Evolutionary conservation across 2,797 vertebrate species (phyloP).

Genomic region (Phalanger gymnotis): DNA sequence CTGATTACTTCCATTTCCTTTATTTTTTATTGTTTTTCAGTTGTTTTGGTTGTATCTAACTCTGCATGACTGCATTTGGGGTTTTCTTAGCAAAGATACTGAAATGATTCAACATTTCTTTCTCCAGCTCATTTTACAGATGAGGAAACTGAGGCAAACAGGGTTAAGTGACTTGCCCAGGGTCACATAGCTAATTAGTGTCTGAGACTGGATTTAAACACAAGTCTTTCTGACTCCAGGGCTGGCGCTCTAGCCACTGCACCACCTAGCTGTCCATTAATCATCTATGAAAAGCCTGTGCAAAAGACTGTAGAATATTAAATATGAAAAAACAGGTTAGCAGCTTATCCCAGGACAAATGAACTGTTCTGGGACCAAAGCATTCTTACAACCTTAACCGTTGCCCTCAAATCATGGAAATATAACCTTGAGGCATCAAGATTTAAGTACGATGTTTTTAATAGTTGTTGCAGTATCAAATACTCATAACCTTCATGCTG

Average conservation of each 20-base stretch:
- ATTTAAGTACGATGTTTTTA: neutral
- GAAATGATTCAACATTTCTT: neutral
- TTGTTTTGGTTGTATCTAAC: neutral
- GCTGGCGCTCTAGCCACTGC: neutral
- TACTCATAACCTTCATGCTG: neutral
- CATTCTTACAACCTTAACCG: neutral
- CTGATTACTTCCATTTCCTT: neutral
- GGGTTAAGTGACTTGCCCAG: neutral
- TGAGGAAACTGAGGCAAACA: neutral
- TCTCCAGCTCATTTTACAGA: neutral
- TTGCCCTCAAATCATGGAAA: neutral
- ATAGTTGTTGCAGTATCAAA: neutral
- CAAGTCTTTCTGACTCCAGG: neutral
- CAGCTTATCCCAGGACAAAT: neutral
- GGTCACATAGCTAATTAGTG: neutral
- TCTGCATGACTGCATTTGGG: neutral
- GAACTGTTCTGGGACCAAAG: neutral
- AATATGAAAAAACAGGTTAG: neutral
- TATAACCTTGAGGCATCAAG: neutral
- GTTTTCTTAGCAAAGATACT: neutral
- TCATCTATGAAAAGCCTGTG: neutral
- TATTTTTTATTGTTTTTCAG: neutral
- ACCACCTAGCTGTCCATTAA: neutral
- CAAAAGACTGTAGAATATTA: neutral
- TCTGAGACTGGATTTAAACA: neutral